Evolutionary conservation across 2,888 invertebrate genomes (phyloP), one percentile per base, ranked within the genome.

Genomic region (Sipunculus nudus): DNA sequence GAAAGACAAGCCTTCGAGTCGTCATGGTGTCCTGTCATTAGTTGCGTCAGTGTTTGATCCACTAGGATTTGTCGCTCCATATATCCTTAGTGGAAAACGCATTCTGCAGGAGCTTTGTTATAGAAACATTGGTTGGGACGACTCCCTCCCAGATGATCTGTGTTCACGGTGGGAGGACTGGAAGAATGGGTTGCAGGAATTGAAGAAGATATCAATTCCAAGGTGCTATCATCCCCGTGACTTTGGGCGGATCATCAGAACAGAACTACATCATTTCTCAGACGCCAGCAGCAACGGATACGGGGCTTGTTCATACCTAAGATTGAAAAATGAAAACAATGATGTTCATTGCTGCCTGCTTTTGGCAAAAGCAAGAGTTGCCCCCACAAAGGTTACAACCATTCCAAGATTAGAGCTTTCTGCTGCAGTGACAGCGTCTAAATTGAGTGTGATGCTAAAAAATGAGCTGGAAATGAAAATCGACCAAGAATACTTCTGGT

Each of bases 61-160:
- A 19, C 50, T 60, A 3, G 59, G 85, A 85, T 26, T 85, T 86
- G 49, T 86, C 84, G 21, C 84, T 80, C 39, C 82, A 80, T 50
- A 79, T 79, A 29, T 76, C 71, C 68, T 55, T 55, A 39, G 13
- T 21, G 53, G 46, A 16, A 59, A 59, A 29, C 46, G 13, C 16
- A 35, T 59, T 3, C 29, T 59, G 2, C 59, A 59, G 23, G 31
- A 47, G 19, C 10, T 59, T 38, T 53, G 47, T 23, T 5, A 29
- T 2, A 29, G 25, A 16, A 25, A 26, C 23, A 25, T 8, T 2
- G 46, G 21, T 19, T 59, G 59, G 59, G 59, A 59, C 29, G 54
- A 55, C 26, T 46, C 53, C 4, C 35, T 59, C 5, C 35, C 53
- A 4, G 47, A 28, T 25, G 28, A 46, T 3, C 40, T 55, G 16